phyloP scores from a whole-genome alignment of 1,140 invertebrate genomes.

The Pissodes strobi region DNA sequence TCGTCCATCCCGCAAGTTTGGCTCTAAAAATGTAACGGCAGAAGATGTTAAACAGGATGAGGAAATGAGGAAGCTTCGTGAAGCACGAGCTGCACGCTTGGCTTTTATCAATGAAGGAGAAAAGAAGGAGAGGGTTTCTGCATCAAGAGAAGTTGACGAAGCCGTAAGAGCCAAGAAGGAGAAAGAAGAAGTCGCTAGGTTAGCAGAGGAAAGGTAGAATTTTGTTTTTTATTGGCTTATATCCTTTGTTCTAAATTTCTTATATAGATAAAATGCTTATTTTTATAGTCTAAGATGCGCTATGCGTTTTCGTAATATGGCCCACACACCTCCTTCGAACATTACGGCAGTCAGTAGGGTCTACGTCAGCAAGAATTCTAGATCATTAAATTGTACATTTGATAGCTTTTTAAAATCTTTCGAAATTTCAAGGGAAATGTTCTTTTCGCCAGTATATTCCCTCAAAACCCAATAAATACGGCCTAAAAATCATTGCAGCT shows the following conservation, averaged over 20 bases:
- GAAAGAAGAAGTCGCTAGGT: conserved; percentile 61
- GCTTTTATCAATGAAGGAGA: conserved; percentile 58
- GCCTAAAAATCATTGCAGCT: too few relatives aligned
- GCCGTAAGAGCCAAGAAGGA: conserved; percentile 63
- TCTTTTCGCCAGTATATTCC: too few relatives aligned
- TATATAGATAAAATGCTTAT: too few relatives aligned
- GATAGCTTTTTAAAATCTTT: too few relatives aligned
- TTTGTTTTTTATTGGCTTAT: conserved; percentile 18
- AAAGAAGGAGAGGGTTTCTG: conserved; percentile 52
- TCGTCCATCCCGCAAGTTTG: conserved; percentile 68
- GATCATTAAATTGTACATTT: too few relatives aligned
- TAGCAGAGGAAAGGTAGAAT: conserved; percentile 65
- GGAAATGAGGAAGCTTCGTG: conserved; percentile 59
- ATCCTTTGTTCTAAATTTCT: conserved; percentile 30
- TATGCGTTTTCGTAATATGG: too few relatives aligned
- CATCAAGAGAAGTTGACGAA: conserved; percentile 57
- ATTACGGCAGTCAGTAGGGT: too few relatives aligned
- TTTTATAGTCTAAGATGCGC: too few relatives aligned
- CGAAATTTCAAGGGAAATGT: too few relatives aligned
- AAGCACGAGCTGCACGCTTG: conserved; percentile 60
- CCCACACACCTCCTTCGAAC: too few relatives aligned
- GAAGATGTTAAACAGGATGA: conserved; percentile 58
- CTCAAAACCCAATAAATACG: too few relatives aligned
- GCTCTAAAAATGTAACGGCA: conserved; percentile 55
- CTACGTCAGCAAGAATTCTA: too few relatives aligned